These are phyloP conservation scores for Odontamblyopus lacepedii DNA, from an alignment of 2,797 vertebrate species.

Conservation along the genomic window DNA sequence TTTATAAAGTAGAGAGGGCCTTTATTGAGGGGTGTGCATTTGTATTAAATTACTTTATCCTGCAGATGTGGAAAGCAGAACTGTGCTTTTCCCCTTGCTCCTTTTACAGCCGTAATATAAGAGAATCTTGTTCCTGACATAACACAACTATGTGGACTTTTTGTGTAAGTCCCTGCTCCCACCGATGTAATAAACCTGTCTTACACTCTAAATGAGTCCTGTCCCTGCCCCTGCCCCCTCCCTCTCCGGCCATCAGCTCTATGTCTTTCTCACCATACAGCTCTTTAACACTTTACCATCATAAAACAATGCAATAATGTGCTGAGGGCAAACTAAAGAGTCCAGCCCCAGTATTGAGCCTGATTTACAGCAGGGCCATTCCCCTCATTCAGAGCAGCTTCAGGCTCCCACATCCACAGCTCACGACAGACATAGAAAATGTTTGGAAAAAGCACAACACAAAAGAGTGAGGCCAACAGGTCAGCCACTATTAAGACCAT, in stretches of 20 bases:
- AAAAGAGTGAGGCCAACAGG: conserved; percentile 49
- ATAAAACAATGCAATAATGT: conserved; percentile 79
- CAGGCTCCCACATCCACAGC: conserved; percentile 48
- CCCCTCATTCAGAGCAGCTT: conserved; percentile 57
- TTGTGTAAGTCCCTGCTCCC: conserved; percentile 46
- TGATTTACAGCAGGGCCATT: conserved; percentile 76
- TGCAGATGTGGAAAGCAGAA: conserved; percentile 36
- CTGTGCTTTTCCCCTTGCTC: conserved; percentile 12
- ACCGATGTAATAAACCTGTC: conserved; percentile 55
- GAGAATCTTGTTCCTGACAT: conserved; percentile 28
- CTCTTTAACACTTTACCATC: conserved; percentile 78
- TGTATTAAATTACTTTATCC: conserved; percentile 41
- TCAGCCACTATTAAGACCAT: conserved; percentile 56
- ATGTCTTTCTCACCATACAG: conserved; percentile 59
- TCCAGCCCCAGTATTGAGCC: conserved; percentile 53
- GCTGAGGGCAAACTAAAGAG: conserved; percentile 61
- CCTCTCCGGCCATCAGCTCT: conserved; percentile 39
- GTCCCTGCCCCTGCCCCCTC: conserved; percentile 29
- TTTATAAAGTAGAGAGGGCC: conserved; percentile 22
- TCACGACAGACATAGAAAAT: conserved; percentile 46
- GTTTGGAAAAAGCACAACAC: conserved; percentile 48
- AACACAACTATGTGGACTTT: conserved; percentile 37
- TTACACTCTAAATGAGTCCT: conserved; percentile 45
- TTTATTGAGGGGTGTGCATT: conserved; percentile 27
- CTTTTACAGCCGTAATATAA: conserved; percentile 32